These are phyloP conservation scores for Caenorhabditis elegans DNA, from an alignment of 1,140 invertebrate genomes.

Conservation along the genomic window DNA sequence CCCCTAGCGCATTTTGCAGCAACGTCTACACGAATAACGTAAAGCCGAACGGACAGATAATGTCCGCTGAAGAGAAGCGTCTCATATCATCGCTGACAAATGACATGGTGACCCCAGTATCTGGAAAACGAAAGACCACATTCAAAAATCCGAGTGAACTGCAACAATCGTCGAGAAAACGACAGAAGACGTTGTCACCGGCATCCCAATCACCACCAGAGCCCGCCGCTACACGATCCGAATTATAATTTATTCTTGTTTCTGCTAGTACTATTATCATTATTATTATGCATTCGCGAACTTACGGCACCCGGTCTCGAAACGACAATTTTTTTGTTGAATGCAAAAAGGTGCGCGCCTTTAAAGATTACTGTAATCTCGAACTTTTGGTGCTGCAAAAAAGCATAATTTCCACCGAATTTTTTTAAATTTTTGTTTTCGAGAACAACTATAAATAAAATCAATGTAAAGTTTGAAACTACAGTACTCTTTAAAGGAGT, in stretches of 20 bases:
- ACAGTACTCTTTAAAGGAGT: too few species aligned
- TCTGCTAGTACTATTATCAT: too few species aligned
- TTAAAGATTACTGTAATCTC: too few species aligned
- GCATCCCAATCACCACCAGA: neutral
- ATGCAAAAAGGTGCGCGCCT: too few species aligned
- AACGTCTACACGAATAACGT: neutral
- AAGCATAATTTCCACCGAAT: too few species aligned
- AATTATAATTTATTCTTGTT: neutral
- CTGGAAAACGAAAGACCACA: constrained; percentile 20
- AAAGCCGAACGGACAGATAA: neutral
- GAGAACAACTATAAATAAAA: too few species aligned
- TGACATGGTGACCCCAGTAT: neutral
- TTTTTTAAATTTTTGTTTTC: too few species aligned
- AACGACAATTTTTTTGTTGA: too few species aligned
- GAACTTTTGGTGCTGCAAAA: too few species aligned
- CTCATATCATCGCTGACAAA: neutral
- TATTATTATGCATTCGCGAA: too few species aligned
- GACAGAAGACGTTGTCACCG: neutral
- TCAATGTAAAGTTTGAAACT: too few species aligned
- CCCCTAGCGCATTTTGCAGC: neutral
- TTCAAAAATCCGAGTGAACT: neutral
- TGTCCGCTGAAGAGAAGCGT: neutral
- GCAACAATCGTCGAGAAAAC: neutral
- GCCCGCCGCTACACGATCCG: neutral
- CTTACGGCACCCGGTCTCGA: too few species aligned